phyloP scores from a whole-genome alignment of 2,888 invertebrate species.

The Polyommatus icarus region DNA sequence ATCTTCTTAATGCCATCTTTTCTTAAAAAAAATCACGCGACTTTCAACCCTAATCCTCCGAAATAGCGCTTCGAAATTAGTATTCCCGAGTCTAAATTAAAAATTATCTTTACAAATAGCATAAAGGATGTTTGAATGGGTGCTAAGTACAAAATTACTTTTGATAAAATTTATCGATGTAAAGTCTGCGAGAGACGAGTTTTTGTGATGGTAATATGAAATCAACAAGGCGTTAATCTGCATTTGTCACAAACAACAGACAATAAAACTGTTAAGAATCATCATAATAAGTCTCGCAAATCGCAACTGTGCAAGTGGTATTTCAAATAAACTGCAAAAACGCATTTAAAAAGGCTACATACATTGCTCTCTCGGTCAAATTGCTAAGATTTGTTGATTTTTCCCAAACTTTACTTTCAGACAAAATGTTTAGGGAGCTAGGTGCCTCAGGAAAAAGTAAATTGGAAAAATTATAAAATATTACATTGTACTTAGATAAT shows the following conservation, averaged over 20 bases:
- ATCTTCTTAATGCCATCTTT: conserved; percentile 50
- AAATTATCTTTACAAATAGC: conserved; percentile 30
- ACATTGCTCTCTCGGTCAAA: neutral
- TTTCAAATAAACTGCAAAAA: neutral
- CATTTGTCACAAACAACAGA: conserved; percentile 13
- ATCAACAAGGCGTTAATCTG: conserved; percentile 24
- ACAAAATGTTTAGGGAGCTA: too few relatives aligned
- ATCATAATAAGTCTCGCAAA: neutral
- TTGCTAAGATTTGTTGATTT: neutral
- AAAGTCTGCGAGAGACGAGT: neutral
- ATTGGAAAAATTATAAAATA: too few relatives aligned
- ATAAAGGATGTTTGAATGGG: conserved; percentile 24
- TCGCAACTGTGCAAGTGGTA: neutral
- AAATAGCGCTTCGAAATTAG: neutral
- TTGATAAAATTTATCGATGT: conserved; percentile 29
- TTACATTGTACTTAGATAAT: too few relatives aligned
- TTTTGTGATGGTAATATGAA: conserved; percentile 14
- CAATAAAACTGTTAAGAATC: conserved; percentile 19
- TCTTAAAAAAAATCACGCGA: conserved; percentile 32
- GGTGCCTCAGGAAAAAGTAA: too few relatives aligned
- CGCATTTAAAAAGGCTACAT: neutral
- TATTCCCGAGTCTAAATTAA: conserved; percentile 21
- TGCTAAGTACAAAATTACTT: conserved; percentile 25
- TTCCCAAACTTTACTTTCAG: too few relatives aligned
- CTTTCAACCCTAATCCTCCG: conserved; percentile 13